Percentiles rank a stretch among this genome's conserved stretches.
phyloP scores from a whole-genome alignment of 2,888 invertebrate genomes.

The Brachylomia viminalis region DNA sequence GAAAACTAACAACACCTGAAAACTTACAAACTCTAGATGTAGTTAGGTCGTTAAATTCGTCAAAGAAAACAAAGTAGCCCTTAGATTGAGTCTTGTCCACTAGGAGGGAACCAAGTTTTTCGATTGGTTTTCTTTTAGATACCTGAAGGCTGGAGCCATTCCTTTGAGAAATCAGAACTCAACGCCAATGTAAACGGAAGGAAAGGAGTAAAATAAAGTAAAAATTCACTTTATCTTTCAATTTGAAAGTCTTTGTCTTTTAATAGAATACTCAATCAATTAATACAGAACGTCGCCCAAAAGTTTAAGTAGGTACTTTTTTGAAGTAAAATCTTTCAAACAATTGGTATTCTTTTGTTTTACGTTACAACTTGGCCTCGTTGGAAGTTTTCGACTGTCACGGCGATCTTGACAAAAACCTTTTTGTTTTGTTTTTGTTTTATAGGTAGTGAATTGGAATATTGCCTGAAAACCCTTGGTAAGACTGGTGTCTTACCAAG shows the following conservation, averaged over 20 bases:
- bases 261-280: conserved; percentile 49
- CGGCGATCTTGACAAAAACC: background rate
- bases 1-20: background rate
- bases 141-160: conserved; percentile 16
- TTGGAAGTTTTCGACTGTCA: conserved; percentile 26
- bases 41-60: background rate
- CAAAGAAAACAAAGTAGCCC: conserved; percentile 3
- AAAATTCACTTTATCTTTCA: conserved; percentile 23
- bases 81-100: background rate
- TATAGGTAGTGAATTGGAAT: background rate
- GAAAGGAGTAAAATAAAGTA: conserved; percentile 9
- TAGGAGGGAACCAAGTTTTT: conserved; percentile 5
- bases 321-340: conserved; percentile 26
- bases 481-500: too few species aligned
- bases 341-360: conserved; percentile 35
- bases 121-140: conserved; percentile 24
- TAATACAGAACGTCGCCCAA: conserved; percentile 17
- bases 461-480: too few species aligned
- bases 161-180: conserved; percentile 43
- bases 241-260: conserved; percentile 29
- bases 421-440: background rate
- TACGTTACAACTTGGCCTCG: conserved; percentile 15
- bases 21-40: background rate
- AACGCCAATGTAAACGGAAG: background rate
- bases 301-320: conserved; percentile 18